Evolutionary conservation across 1,140 invertebrate genomes (phyloP).

Genomic region (Capitella teleta): DNA sequence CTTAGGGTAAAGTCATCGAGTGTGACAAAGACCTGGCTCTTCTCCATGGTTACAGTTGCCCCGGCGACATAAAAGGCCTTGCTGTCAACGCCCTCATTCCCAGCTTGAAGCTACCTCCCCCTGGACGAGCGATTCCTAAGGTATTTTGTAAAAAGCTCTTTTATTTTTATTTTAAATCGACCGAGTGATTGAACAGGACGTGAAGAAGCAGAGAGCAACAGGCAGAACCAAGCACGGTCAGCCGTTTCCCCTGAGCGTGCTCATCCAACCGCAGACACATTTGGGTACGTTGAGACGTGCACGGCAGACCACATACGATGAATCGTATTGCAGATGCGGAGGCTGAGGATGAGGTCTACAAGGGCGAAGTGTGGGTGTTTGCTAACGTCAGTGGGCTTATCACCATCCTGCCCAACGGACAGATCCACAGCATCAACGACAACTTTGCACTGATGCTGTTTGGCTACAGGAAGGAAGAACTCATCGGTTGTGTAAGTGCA

Average conservation of each 20-base stretch:
- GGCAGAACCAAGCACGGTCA: slow-evolving; percentile 52
- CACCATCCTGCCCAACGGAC: slow-evolving; percentile 49
- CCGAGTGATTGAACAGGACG: slow-evolving; percentile 20
- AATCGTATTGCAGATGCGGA: slow-evolving; percentile 5
- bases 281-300: too few species aligned
- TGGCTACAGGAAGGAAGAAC: slow-evolving; percentile 50
- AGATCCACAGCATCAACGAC: slow-evolving; percentile 55
- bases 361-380: slow-evolving; percentile 44
- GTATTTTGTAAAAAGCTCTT: slow-evolving; percentile 9
- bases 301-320: not conserved
- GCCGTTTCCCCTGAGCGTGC: slow-evolving; percentile 52
- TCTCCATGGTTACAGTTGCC: slow-evolving; percentile 24
- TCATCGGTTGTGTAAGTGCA: slow-evolving; percentile 47
- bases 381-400: slow-evolving; percentile 58
- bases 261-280: too few species aligned
- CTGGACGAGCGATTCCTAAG: slow-evolving; percentile 18
- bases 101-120: slow-evolving; percentile 21
- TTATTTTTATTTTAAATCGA: not conserved
- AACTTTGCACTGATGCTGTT: slow-evolving; percentile 56
- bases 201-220: slow-evolving; percentile 52
- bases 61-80: slow-evolving; percentile 21
- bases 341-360: slow-evolving; percentile 18
- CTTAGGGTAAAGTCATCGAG: slow-evolving; percentile 26
- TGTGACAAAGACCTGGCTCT: slow-evolving; percentile 29
- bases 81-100: slow-evolving; percentile 30